Evolutionary conservation across 2,888 invertebrate genomes (phyloP).

Genomic region (Parascotia fuliginaria): DNA sequence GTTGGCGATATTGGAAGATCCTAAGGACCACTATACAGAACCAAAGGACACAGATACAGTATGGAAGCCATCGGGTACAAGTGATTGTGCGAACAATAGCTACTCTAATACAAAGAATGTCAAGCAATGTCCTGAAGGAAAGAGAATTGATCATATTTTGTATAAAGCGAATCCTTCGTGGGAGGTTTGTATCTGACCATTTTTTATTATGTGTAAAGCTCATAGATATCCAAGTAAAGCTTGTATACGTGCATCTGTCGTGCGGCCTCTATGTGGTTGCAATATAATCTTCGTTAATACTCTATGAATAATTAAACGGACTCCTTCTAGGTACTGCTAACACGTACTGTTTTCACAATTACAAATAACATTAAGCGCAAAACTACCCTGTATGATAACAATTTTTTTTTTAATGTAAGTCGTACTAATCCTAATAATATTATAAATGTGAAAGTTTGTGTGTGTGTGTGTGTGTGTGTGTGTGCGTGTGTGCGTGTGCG

Average conservation of each 20-base stretch:
- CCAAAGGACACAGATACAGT: constrained; percentile 45
- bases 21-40: constrained; percentile 55
- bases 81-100: constrained; percentile 89
- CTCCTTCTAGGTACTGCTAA: too few relatives aligned
- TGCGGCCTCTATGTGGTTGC: too few relatives aligned
- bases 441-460: not conserved
- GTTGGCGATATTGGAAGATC: constrained; percentile 73
- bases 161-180: constrained; percentile 76
- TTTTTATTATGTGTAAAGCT: too few relatives aligned
- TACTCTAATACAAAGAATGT: constrained; percentile 88
- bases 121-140: constrained; percentile 88
- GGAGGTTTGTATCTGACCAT: constrained; percentile 55
- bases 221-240: too few relatives aligned
- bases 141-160: constrained; percentile 97
- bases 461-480: not conserved
- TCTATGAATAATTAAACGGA: too few relatives aligned
- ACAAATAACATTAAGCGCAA: too few relatives aligned
- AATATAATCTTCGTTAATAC: too few relatives aligned
- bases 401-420: too few relatives aligned
- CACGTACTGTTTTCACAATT: too few relatives aligned
- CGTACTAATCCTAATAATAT: not conserved
- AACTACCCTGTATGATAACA: too few relatives aligned
- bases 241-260: too few relatives aligned
- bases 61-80: constrained; percentile 86
- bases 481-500: too few relatives aligned